Evolutionary conservation across 2,888 invertebrate genomes (phyloP).

Genomic region (Drosophila nigricruria): DNA sequence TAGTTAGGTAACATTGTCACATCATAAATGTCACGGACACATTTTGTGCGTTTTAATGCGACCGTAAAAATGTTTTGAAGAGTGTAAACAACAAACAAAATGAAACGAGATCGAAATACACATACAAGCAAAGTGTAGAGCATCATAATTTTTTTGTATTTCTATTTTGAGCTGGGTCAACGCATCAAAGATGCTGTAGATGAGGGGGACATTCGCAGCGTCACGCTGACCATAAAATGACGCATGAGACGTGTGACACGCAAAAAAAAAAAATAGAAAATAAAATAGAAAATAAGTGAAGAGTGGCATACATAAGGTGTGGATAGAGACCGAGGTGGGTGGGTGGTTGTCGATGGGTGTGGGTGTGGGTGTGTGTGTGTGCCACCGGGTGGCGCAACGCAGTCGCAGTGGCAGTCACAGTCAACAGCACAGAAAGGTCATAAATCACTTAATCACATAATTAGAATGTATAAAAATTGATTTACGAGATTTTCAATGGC

Average conservation of each 20-base stretch:
- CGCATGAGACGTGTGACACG: slow-evolving; percentile 44
- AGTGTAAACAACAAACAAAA: slow-evolving; percentile 69
- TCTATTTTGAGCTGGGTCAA: slow-evolving; percentile 49
- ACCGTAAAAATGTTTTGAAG: slow-evolving; percentile 69
- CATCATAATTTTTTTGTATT: slow-evolving; percentile 25
- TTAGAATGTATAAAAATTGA: slow-evolving; percentile 81
- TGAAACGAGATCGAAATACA: slow-evolving; percentile 42
- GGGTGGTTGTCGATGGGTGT: background rate
- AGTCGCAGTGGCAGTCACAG: slow-evolving; percentile 27
- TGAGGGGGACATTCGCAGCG: slow-evolving; percentile 25
- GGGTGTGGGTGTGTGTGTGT: slow-evolving; percentile 10
- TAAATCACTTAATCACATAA: slow-evolving; percentile 82
- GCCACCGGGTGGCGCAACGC: slow-evolving; percentile 50
- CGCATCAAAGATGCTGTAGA: slow-evolving; percentile 30
- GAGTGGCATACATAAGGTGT: background rate
- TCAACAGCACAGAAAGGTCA: slow-evolving; percentile 58
- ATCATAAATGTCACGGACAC: slow-evolving; percentile 81
- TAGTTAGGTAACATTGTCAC: slow-evolving; percentile 70
- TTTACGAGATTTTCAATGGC: slow-evolving; percentile 78
- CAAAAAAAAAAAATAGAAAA: background rate
- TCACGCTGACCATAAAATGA: slow-evolving; percentile 63
- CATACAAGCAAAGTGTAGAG: slow-evolving; percentile 36
- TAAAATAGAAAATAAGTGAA: slow-evolving; percentile 5
- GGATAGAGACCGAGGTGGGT: slow-evolving; percentile 1
- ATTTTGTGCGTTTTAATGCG: slow-evolving; percentile 72